Percentiles rank a stretch among this genome's conserved stretches.
Evolutionary conservation across 2,113 vertebrate genomes (phyloP).

Genomic region (Psephotus haematonotus): DNA sequence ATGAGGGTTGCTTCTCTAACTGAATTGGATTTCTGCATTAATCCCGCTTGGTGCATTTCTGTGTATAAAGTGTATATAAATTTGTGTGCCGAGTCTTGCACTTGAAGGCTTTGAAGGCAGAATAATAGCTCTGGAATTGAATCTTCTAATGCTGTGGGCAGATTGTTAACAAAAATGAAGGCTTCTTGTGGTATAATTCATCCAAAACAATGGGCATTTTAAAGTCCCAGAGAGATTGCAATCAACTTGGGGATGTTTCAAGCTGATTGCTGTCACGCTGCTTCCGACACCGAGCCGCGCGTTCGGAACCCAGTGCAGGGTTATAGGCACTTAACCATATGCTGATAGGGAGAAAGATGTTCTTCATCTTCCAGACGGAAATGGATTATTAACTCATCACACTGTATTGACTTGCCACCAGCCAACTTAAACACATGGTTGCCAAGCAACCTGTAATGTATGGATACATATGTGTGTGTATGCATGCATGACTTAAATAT

Average conservation of each 20-base stretch:
- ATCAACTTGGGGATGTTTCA: slow-evolving; percentile 11
- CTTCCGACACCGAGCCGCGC: background rate
- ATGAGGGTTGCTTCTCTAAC: slow-evolving; percentile 22
- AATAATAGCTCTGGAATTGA: slow-evolving; percentile 68
- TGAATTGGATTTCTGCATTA: slow-evolving; percentile 57
- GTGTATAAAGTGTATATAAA: slow-evolving; percentile 35
- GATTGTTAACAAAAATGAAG: slow-evolving; percentile 66
- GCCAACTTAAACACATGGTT: slow-evolving; percentile 22
- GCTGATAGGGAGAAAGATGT: slow-evolving; percentile 33
- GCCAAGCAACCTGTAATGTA: slow-evolving; percentile 18
- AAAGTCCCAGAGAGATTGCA: slow-evolving; percentile 61
- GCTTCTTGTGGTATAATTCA: slow-evolving; percentile 64
- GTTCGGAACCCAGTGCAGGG: background rate
- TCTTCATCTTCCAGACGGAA: slow-evolving; percentile 46
- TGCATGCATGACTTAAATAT: background rate
- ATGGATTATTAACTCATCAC: slow-evolving; percentile 62
- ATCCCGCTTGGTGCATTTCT: slow-evolving; percentile 24
- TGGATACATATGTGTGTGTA: background rate
- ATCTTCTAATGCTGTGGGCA: slow-evolving; percentile 66
- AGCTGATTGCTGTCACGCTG: slow-evolving; percentile 49
- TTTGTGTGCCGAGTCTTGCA: slow-evolving; percentile 52
- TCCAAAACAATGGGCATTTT: slow-evolving; percentile 62
- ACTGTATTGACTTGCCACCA: slow-evolving; percentile 35
- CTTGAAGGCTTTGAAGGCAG: slow-evolving; percentile 55
- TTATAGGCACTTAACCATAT: slow-evolving; percentile 56